These are phyloP conservation scores for Mesocentrotus franciscanus DNA, from an alignment of 53 echinoderm and acorn worm species.

Conservation along the genomic window DNA sequence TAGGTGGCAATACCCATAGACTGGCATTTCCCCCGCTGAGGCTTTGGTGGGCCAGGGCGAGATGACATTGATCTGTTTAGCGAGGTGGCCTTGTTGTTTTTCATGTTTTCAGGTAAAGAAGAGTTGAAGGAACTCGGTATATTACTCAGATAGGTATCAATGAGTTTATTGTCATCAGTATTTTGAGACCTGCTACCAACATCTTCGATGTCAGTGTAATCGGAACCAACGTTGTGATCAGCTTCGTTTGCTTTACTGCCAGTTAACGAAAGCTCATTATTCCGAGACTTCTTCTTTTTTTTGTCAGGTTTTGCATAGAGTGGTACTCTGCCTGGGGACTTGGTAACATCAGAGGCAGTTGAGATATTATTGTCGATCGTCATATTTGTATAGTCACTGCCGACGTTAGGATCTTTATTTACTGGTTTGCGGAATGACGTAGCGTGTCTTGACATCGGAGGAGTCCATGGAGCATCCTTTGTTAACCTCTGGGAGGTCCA, in stretches of 20 bases:
- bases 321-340: constrained; percentile 9
- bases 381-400: constrained; percentile 46
- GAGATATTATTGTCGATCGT: neutral
- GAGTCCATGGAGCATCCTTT: constrained; percentile 43
- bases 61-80: neutral
- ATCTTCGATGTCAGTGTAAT: constrained; percentile 45
- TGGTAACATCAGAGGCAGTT: neutral
- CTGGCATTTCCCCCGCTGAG: constrained; percentile 44
- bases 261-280: neutral
- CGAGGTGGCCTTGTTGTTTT: neutral
- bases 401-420: neutral
- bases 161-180: neutral
- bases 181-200: constrained; percentile 9
- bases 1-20: constrained; percentile 8
- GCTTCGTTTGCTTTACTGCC: neutral
- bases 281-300: neutral
- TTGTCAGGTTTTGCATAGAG: constrained; percentile 55
- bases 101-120: neutral
- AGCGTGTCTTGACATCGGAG: constrained; percentile 45
- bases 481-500: constrained; percentile 50
- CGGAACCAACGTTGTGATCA: neutral
- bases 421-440: constrained; percentile 21
- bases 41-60: constrained; percentile 20
- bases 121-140: neutral
- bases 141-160: constrained; percentile 14